A percentile compares a stretch with the other conserved stretches of the same genome.
These are phyloP conservation scores for Drosophila cognata DNA, from an alignment of 2,888 invertebrate species.

Conservation along the genomic window DNA sequence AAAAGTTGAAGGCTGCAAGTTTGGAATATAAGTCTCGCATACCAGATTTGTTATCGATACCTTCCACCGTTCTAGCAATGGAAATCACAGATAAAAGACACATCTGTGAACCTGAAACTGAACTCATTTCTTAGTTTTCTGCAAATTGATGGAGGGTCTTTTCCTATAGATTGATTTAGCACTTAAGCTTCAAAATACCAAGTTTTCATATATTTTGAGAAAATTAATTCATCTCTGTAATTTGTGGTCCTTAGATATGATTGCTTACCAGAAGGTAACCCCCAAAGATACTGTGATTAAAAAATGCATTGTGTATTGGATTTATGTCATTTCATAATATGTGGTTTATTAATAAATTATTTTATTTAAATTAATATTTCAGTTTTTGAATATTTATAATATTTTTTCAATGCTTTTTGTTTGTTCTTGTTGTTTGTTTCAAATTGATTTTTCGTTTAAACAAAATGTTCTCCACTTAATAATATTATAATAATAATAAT, in stretches of 20 bases:
- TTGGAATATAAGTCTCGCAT: background rate
- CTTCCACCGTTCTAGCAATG: background rate
- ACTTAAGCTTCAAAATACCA: background rate
- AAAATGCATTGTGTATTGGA: background rate
- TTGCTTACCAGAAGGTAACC: background rate
- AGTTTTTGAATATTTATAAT: slow-evolving; percentile 78
- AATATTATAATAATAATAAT: slow-evolving; percentile 62
- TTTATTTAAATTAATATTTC: slow-evolving; percentile 80
- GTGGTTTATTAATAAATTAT: slow-evolving; percentile 80
- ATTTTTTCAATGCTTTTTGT: slow-evolving; percentile 52
- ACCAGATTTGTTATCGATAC: no score
- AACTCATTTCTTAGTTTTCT: background rate
- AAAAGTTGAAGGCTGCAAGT: background rate
- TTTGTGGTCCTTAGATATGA: background rate
- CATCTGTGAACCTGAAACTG: background rate
- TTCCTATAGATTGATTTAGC: no score
- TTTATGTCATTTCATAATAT: slow-evolving; percentile 79
- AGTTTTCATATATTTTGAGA: background rate
- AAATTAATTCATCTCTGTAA: background rate
- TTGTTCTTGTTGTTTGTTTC: slow-evolving; percentile 29
- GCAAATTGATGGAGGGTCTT: background rate
- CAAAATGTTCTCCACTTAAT: slow-evolving; percentile 68
- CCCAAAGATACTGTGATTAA: background rate
- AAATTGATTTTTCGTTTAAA: slow-evolving; percentile 56
- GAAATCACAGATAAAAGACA: background rate